Percentiles rank a stretch among this genome's conserved stretches.
Conservation (phyloP, 2,797 vertebrate genomes). For the Oceanodroma leucorhoa region DNA sequence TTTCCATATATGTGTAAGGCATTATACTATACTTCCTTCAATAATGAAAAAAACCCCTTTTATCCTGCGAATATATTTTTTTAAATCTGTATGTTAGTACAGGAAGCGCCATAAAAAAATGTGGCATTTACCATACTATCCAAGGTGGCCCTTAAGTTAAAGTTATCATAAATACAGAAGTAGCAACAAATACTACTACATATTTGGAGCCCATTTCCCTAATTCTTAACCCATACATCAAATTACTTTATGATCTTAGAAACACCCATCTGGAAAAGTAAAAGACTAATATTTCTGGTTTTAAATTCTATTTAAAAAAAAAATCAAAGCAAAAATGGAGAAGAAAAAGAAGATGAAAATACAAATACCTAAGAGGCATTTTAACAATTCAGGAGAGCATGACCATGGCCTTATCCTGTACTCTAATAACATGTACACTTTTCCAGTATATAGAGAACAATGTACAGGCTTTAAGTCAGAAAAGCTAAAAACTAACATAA, state of each 20-base stretch:
- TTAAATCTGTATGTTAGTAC: neutral
- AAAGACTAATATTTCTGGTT: neutral
- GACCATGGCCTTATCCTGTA: neutral
- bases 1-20: neutral
- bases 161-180: neutral
- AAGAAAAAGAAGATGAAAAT: neutral
- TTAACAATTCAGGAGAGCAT: neutral
- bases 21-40: neutral
- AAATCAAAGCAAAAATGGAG: neutral
- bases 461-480: neutral
- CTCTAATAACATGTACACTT: neutral
- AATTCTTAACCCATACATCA: neutral
- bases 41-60: neutral
- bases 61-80: neutral
- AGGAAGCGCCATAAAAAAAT: neutral
- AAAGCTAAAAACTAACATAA: neutral
- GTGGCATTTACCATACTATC: neutral
- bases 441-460: neutral
- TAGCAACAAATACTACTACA: neutral
- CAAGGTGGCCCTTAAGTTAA: neutral
- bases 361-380: neutral
- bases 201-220: neutral
- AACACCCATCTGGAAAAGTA: neutral
- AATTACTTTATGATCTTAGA: neutral
- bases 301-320: neutral